These are phyloP conservation scores for Thera britannica DNA, from an alignment of 2,888 invertebrate species.

Conservation along the genomic window DNA sequence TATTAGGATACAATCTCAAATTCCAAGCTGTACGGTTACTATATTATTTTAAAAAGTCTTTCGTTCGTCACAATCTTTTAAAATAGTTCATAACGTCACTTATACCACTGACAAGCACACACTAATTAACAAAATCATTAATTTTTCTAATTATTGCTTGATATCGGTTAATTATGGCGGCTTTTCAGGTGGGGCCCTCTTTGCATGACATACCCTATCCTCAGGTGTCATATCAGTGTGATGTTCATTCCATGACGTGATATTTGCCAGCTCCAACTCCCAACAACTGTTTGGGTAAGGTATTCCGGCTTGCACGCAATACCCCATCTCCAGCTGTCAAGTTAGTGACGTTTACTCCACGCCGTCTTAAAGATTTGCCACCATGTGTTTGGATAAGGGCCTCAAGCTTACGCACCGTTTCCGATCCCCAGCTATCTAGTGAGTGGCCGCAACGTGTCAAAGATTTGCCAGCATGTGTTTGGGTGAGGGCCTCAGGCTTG, in stretches of 20 bases:
- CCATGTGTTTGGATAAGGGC: not conserved
- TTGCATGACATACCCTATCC: not conserved
- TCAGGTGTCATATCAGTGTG: not conserved
- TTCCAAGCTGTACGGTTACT: constrained; percentile 40
- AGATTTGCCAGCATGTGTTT: not conserved
- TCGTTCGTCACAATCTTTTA: constrained; percentile 19
- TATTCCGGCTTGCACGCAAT: too few relatives aligned
- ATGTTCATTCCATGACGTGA: not conserved
- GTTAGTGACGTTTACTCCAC: too few relatives aligned
- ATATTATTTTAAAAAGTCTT: constrained; percentile 31
- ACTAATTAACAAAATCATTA: not conserved
- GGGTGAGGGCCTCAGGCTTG: constrained; percentile 5
- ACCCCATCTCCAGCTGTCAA: too few relatives aligned
- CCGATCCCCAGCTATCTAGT: not conserved
- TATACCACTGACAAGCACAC: constrained; percentile 33
- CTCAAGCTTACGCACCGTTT: not conserved
- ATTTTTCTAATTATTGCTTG: not conserved
- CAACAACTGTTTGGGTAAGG: too few relatives aligned
- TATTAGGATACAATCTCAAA: constrained; percentile 41
- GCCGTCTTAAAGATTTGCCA: too few relatives aligned
- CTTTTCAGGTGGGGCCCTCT: not conserved
- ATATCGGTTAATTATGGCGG: not conserved
- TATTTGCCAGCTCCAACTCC: too few relatives aligned
- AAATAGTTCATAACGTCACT: constrained; percentile 24
- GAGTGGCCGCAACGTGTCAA: not conserved